A percentile compares a stretch with the other conserved stretches of the same genome.
These are phyloP conservation scores for Enteromius radiatus DNA, from an alignment of 2,797 vertebrate genomes.

Conservation along the genomic window DNA sequence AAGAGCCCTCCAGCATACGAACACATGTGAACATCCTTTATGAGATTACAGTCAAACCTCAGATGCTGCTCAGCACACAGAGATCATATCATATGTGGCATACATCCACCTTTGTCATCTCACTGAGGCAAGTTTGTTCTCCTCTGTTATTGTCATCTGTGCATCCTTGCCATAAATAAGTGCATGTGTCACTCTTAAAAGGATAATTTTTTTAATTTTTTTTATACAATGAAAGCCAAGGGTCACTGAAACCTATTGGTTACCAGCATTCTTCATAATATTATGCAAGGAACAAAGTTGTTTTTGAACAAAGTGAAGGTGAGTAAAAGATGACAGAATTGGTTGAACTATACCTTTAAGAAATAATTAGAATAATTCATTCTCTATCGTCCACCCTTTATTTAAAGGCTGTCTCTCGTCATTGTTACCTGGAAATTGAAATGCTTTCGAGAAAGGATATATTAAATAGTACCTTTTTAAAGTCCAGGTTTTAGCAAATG, in stretches of 20 bases:
- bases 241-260: not conserved
- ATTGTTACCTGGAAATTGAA: constrained; percentile 42
- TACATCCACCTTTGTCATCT: constrained; percentile 33
- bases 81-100: constrained; percentile 44
- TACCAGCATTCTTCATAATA: not conserved
- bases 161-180: not conserved
- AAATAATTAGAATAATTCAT: constrained; percentile 19
- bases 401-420: constrained; percentile 22
- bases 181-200: not conserved
- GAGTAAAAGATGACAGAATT: not conserved
- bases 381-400: constrained; percentile 2
- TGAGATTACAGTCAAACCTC: constrained; percentile 51
- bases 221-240: not conserved
- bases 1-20: constrained; percentile 40
- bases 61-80: constrained; percentile 37
- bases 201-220: not conserved
- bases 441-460: constrained; percentile 60
- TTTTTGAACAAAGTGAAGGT: not conserved
- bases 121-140: constrained; percentile 16
- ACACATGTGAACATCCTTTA: constrained; percentile 44
- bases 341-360: not conserved
- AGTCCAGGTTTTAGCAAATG: constrained; percentile 69
- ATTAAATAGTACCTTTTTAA: constrained; percentile 69
- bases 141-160: constrained; percentile 4
- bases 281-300: not conserved